A percentile compares a stretch with the other conserved stretches of the same genome.
phyloP scores from a whole-genome alignment of 2,113 vertebrate genomes.

The Orycteropus afer region DNA sequence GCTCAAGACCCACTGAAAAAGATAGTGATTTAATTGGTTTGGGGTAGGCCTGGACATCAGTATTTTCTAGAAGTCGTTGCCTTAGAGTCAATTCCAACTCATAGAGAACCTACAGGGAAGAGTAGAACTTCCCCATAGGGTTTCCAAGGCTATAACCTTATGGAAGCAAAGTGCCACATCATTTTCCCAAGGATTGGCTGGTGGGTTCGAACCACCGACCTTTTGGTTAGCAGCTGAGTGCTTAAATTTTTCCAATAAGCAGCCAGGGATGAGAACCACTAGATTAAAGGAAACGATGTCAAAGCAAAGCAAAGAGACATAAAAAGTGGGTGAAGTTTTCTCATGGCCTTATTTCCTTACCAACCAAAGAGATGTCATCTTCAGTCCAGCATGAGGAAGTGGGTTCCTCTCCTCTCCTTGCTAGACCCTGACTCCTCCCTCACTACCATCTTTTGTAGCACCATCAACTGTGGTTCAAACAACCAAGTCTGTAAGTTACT shows the following conservation, averaged over 20 bases:
- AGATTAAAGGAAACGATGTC: not conserved
- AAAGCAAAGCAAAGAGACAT: not conserved
- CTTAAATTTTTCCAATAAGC: not conserved
- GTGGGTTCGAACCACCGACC: no score
- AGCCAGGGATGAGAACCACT: not conserved
- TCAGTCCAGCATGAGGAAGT: not conserved
- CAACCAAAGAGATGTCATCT: no score
- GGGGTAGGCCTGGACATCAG: not conserved
- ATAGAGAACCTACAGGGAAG: no score
- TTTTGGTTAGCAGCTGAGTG: no score
- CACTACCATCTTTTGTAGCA: no score
- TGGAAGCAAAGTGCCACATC: no score
- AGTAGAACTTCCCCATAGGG: no score
- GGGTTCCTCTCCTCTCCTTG: no score
- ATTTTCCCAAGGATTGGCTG: no score
- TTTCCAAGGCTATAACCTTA: no score
- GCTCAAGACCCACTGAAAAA: not conserved
- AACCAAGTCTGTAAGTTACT: no score
- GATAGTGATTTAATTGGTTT: not conserved
- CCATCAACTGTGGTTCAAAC: not conserved
- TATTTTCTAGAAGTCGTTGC: not conserved
- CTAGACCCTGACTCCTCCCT: accelerated
- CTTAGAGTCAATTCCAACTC: no score
- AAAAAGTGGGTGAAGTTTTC: accelerated
- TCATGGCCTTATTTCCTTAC: not conserved